These are phyloP conservation scores for Phrixothrix hirtus DNA, from an alignment of 2,888 invertebrate genomes.

Conservation along the genomic window DNA sequence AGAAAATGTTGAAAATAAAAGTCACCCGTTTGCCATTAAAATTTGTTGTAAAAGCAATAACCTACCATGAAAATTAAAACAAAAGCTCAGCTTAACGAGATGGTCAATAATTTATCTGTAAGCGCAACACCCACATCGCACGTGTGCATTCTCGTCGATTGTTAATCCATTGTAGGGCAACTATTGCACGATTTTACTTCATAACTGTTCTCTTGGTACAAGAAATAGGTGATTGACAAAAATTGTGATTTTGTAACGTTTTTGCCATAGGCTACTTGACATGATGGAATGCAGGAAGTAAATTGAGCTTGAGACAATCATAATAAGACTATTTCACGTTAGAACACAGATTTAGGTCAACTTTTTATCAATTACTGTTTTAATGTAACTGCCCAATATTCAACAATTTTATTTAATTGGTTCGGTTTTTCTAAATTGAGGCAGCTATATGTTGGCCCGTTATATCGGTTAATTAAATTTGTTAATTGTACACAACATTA, in stretches of 20 bases:
- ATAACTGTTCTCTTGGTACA: slow-evolving; percentile 39
- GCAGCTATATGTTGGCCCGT: no score
- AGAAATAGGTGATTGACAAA: slow-evolving; percentile 42
- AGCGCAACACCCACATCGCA: slow-evolving; percentile 18
- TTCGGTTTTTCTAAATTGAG: no score
- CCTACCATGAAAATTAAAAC: no score
- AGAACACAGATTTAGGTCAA: slow-evolving; percentile 19
- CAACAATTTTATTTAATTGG: no score
- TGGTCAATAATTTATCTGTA: slow-evolving; percentile 9
- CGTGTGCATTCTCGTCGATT: slow-evolving; percentile 13
- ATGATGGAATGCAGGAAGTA: slow-evolving; percentile 50
- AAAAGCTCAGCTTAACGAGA: no score
- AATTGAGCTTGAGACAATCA: slow-evolving; percentile 23
- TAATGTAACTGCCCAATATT: background rate
- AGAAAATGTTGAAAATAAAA: no score
- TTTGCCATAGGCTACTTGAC: slow-evolving; percentile 42
- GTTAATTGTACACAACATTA: no score
- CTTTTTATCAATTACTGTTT: slow-evolving; percentile 11
- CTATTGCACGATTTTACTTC: slow-evolving; percentile 40
- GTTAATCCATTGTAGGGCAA: slow-evolving; percentile 39
- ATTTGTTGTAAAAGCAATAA: no score
- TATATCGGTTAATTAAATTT: no score
- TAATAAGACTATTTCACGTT: slow-evolving; percentile 18
- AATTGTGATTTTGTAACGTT: slow-evolving; percentile 44
- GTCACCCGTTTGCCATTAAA: no score